Conservation (phyloP, 2,113 vertebrate genomes). For the Erinaceus europaeus region DNA sequence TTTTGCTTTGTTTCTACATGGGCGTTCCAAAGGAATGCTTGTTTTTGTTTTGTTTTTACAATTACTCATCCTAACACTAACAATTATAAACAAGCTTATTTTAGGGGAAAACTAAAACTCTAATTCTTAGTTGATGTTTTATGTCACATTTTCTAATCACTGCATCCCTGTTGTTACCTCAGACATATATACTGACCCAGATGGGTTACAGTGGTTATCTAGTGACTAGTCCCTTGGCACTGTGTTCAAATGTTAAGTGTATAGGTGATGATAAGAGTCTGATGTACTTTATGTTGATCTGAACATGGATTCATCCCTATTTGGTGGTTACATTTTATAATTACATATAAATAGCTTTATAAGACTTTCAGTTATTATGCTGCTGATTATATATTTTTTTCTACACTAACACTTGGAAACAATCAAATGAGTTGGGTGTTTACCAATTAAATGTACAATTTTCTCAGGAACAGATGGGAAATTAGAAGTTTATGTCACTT, state of each 20-base stretch:
- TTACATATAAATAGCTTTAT: neutral
- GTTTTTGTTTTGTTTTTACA: neutral
- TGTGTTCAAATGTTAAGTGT: neutral
- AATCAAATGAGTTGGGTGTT: neutral
- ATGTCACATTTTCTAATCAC: neutral
- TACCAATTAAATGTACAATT: neutral
- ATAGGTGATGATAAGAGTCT: neutral
- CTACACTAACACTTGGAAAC: neutral
- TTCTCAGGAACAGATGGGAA: neutral
- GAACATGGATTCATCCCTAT: neutral
- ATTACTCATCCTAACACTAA: neutral
- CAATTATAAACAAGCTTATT: conserved; percentile 24
- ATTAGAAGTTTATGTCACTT: neutral
- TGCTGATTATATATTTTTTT: neutral
- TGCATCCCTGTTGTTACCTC: neutral
- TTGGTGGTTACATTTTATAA: neutral
- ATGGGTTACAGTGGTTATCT: neutral
- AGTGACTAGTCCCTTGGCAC: neutral
- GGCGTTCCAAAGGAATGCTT: neutral
- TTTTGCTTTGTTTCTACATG: neutral
- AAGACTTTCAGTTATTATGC: neutral
- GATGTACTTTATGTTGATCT: neutral
- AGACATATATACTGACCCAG: neutral
- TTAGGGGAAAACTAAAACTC: neutral
- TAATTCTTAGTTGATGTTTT: conserved; percentile 14